Base-by-base conservation (phyloP, 2,888 invertebrate genomes). In the Deilephila elpenor region DNA sequence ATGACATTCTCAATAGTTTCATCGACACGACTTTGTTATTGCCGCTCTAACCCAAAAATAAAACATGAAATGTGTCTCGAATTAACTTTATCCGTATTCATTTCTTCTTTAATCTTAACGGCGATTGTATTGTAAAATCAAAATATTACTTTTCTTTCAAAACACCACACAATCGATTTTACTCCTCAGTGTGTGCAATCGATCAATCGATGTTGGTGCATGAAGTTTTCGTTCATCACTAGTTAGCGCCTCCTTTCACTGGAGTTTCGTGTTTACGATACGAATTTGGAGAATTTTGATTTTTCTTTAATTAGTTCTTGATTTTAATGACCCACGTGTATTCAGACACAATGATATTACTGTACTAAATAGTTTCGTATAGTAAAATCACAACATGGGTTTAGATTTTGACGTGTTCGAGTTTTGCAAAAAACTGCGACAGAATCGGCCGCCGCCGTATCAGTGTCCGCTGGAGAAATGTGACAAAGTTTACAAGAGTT, bases 381-480 rank as follows among this genome's bases (percentile, higher is more conserved):
- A n/a, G 25, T 25, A 81, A 78, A 74, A 79, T 80, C 71, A 73
- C 75, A 93, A 90, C 91, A 97, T 97, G 97, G 97, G 97, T 83
- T 95, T 97, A 83, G 97, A 98, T 91, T 98, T 98, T 93, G 98
- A 98, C 95, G 97, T 98, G 82, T 95, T 97, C 83, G 97, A 97
- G 88, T 98, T 97, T 92, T 97, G 97, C 88, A 97, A 97, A 89
- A 97, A 98, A 92, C 95, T 98, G 79, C 95, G 96, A 75, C 96
- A 96, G 80, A 97, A 97, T 86, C 97, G 97, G 85, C 96, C 96
- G 71, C 98, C 98, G 72, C 98, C 98, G 71, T 98, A 97, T 91
- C 96, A 96, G 83, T 98, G 98, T 86, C 98, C 98, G 11, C 95
- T 98, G 72, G 96, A 96, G 82, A 97, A 97, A 84, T 98, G 98